These are phyloP conservation scores for Rhinolophus sinicus DNA, from an alignment of 2,113 vertebrate genomes.

Conservation along the genomic window DNA sequence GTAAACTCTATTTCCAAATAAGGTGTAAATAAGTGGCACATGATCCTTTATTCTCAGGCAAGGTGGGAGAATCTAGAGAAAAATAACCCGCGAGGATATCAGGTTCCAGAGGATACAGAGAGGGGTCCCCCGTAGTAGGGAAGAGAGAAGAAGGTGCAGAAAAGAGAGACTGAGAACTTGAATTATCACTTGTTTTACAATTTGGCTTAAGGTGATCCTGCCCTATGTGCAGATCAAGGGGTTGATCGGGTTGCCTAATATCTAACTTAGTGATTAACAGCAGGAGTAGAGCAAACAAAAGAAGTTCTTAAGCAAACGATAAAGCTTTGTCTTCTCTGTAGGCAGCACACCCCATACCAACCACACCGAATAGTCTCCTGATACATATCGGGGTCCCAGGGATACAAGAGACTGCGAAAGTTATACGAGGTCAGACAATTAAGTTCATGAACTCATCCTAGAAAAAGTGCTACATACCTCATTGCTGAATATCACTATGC, in stretches of 20 bases:
- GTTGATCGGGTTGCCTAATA: neutral
- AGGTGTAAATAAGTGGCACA: neutral
- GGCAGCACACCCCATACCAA: neutral
- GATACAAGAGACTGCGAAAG: neutral
- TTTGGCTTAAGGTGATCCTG: neutral
- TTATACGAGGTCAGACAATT: no score
- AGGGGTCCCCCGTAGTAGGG: neutral
- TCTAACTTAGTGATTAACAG: neutral
- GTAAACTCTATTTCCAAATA: neutral
- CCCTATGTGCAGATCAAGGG: neutral
- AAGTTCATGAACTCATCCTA: no score
- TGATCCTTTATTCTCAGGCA: neutral
- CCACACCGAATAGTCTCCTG: neutral
- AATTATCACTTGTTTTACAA: neutral
- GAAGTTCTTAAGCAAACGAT: neutral
- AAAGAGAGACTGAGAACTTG: neutral
- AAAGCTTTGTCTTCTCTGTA: neutral
- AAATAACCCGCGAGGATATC: neutral
- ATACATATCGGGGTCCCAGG: accelerated
- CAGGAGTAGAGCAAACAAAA: neutral
- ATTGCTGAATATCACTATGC: no score
- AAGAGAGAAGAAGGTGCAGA: neutral
- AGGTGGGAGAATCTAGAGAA: neutral
- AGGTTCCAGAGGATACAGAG: neutral
- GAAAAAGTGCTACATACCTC: no score